A percentile compares a stretch with the other conserved stretches of the same genome.
These are phyloP conservation scores for Amblyjoppa fuscipennis DNA, from an alignment of 2,888 invertebrate genomes.

Conservation along the genomic window DNA sequence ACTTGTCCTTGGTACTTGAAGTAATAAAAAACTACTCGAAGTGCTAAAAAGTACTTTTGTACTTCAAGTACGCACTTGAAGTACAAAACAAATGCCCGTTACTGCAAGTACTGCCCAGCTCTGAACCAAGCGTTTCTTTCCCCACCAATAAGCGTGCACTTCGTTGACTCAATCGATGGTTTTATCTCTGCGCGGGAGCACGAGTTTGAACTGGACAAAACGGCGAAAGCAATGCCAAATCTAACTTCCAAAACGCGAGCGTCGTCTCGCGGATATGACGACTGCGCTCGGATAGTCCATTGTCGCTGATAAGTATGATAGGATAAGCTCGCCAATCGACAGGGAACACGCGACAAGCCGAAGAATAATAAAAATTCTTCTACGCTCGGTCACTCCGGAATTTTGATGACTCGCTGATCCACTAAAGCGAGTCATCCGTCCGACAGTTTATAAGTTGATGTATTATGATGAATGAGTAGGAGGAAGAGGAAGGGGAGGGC, in stretches of 20 bases:
- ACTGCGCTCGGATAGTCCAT: conserved; percentile 68
- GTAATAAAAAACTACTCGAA: no score
- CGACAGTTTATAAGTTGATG: conserved; percentile 67
- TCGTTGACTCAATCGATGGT: no score
- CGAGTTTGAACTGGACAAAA: conserved; percentile 39
- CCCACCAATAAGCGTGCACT: no score
- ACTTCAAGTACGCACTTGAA: no score
- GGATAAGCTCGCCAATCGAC: conserved; percentile 43
- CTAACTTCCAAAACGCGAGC: conserved; percentile 62
- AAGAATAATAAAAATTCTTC: conserved; percentile 14
- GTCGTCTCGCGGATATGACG: neutral
- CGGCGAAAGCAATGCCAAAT: conserved; percentile 63
- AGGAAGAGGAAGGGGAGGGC: conserved; percentile 49
- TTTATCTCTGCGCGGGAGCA: neutral
- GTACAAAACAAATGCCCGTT: no score
- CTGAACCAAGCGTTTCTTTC: no score
- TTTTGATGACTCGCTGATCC: conserved; percentile 55
- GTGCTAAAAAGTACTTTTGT: no score
- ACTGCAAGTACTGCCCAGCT: no score
- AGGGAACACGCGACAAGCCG: conserved; percentile 9
- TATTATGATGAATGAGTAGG: conserved; percentile 54
- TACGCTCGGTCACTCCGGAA: conserved; percentile 30
- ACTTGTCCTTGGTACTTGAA: no score
- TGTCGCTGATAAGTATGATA: conserved; percentile 71
- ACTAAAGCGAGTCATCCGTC: conserved; percentile 76